phyloP scores from a whole-genome alignment of 1,140 invertebrate genomes.

The Archegozetes longisetosus region DNA sequence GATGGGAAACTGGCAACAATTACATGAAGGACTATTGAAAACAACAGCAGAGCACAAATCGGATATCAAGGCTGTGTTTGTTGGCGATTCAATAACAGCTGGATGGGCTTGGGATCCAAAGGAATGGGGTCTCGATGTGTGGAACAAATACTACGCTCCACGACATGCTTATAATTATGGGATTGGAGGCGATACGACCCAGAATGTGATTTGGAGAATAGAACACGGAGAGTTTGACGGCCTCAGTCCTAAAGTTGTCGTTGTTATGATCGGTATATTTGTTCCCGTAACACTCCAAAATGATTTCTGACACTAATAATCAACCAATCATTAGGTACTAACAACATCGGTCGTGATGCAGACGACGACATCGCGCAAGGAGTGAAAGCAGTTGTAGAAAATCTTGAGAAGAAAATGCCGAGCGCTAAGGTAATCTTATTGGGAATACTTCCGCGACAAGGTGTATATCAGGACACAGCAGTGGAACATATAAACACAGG shows the following conservation, averaged over 20 bases:
- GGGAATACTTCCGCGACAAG: background rate
- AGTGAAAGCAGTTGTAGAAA: background rate
- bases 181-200: constrained; percentile 3
- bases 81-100: constrained; percentile 6
- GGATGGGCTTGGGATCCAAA: background rate
- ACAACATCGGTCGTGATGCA: background rate
- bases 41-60: too few relatives aligned
- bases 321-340: too few relatives aligned
- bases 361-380: background rate
- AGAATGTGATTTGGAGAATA: constrained; percentile 3
- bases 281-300: too few relatives aligned
- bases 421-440: background rate
- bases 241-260: background rate
- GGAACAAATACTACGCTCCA: background rate
- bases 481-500: background rate
- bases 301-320: too few relatives aligned
- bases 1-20: too few relatives aligned
- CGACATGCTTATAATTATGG: constrained; percentile 7
- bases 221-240: constrained; percentile 1
- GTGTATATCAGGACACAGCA: background rate
- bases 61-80: too few relatives aligned
- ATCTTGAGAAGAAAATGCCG: background rate
- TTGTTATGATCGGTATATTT: constrained; percentile 5
- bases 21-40: too few relatives aligned
- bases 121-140: constrained; percentile 1